phyloP scores from a whole-genome alignment of 2,888 invertebrate species.

The Ptilodon capucinus region DNA sequence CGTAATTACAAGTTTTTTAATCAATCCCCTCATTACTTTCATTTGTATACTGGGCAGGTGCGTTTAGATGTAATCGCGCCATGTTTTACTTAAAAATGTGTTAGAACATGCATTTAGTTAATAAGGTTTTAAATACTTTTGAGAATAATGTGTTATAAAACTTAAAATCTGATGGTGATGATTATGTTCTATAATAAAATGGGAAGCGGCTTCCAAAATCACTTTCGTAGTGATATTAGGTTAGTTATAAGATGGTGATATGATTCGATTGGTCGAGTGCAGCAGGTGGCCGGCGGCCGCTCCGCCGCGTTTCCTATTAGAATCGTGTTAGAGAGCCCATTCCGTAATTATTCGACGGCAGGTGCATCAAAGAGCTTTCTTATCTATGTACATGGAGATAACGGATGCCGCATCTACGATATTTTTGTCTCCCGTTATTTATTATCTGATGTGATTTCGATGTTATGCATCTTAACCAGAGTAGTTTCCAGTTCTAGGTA shows the following conservation, averaged over 20 bases:
- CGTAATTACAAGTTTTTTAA: not conserved
- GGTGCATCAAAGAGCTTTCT: constrained; percentile 65
- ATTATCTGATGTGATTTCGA: constrained; percentile 4
- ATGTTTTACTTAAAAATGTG: not conserved
- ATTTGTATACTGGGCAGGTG: not conserved
- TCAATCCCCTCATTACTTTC: not conserved
- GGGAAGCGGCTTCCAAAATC: constrained; percentile 8
- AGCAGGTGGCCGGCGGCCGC: constrained; percentile 54
- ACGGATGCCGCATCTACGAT: constrained; percentile 44
- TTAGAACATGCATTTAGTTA: not conserved
- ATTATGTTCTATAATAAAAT: constrained; percentile 1
- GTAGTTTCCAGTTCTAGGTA: too few relatives aligned
- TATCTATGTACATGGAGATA: constrained; percentile 57
- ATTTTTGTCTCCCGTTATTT: constrained; percentile 35
- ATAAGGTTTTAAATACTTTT: not conserved
- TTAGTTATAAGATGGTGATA: not conserved
- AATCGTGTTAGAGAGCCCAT: constrained; percentile 65
- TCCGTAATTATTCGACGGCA: constrained; percentile 71
- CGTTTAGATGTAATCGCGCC: not conserved
- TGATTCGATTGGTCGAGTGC: constrained; percentile 43
- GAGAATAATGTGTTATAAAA: not conserved
- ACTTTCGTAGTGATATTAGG: constrained; percentile 19
- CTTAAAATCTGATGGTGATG: constrained; percentile 1
- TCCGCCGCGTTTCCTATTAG: constrained; percentile 71
- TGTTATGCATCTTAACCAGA: not conserved